Evolutionary conservation across 2,113 vertebrate species (phyloP), one percentile per base, ranked within the genome.

Genomic region (Aviceda subcristata): DNA sequence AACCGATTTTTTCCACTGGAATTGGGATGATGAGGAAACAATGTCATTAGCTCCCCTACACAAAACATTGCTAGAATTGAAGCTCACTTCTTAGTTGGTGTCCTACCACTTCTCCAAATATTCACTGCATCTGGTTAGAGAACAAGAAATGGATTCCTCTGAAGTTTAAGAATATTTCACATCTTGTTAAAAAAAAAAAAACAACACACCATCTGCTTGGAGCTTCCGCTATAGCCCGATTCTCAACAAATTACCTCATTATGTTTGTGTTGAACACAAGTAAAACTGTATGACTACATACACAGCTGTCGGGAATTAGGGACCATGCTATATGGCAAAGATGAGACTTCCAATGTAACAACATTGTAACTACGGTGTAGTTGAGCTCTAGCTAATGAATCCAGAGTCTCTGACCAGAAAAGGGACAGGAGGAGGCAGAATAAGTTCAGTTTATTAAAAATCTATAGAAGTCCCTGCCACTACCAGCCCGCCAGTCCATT

Each of bases 241-340:
- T 93, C 68, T 88, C 50, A 77, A 63, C 41, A 94, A 92, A 86
- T 71, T 74, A 59, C 51, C 73, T 91, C 75, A 78, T 92, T 86
- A 86, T 64, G 56, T 74, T 93, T 94, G 72, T 88, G 63, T 38
- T 68, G 67, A 86, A 67, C 82, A 55, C 50, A 39, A 63, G 43
- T 67, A 86, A 88, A 90, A 56, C 60, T 93, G 2, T 45, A 15
- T 27, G 63, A 63, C 26, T 77, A 63, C 75, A 86, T 72, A 36
- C 23, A 59, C 75, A 93, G 67, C 79, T 95, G 82, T 53, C 86
- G 82, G 71, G 59, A 94, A 59, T 59, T 86, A 80, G 0, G 66
- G 71, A 39, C 60, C 89, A 63, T 0, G 0, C 50, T 46, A 10
- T 22, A 71, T 0, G 8, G 66, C 36, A 84, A 68, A 82, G 87